Base-by-base conservation (phyloP, 1,140 invertebrate species). In the Drosophila rhopaloa region DNA sequence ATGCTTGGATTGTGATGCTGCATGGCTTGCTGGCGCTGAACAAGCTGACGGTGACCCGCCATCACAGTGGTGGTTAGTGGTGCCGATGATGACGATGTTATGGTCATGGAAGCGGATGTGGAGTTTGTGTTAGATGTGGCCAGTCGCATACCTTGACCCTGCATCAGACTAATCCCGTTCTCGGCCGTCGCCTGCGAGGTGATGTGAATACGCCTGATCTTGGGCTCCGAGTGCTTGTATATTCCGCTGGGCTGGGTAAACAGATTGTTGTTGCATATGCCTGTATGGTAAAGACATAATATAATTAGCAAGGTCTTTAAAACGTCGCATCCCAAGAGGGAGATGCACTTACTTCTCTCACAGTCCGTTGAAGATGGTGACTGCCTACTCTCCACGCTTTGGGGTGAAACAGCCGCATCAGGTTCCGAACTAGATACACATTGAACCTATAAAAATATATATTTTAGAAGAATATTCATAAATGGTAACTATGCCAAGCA, bases 371-470 rank as follows among this genome's bases (percentile, higher is more conserved):
- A 88, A 1, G 91, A 90, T 13, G 92, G 91, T 19, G 90, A 92
- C 48, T 92, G 91, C 4, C 91, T 65, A 24, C 91, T 91, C 46
- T 92, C 92, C 6, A 41, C 58, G 55, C 88, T 91, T 32, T 79
- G 77, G 0, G 92, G 92, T 5, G 92, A 92, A 11, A 91, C 76
- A 9, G 85, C 95, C 0, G 94, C 94, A 91, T 96, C 96, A 11
- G 95, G 95, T 86, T 97, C 96, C 84, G 96, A 97, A 82, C 96
- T 97, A 4, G 96, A 97, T 50, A 97, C 95, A 88, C 96, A 97
- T 91, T 97, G 96, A 16, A 97, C 96, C 96, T 96, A 91, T 41
- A 93, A 93, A 7, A 8, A 54, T 11, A 57, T n/a, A 4, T n/a
- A 6, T 13, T 5, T 32, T 70, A n/a, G 65, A n/a, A 46, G 35